Evolutionary conservation across 1,140 invertebrate species (phyloP), one percentile per base, ranked within the genome.

Genomic region (Caenorhabditis elegans): DNA sequence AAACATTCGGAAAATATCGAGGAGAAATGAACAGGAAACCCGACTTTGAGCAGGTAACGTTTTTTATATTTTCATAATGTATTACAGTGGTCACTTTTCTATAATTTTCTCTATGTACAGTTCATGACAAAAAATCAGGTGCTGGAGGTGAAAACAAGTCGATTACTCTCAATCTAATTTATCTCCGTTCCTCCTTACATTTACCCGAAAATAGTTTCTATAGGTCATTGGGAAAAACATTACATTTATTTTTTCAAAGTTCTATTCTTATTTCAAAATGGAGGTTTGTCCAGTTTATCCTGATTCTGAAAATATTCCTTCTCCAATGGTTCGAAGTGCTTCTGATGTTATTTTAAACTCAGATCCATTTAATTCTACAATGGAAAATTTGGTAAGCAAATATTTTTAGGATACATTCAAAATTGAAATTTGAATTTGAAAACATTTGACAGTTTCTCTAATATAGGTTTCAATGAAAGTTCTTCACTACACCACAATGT

Each of bases 251-350:
- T 43, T 43, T 15, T 43, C 39, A 15, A 43, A 43, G 5, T 43
- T 15, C 39, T 8, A 5, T 43, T 43, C 1, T 22, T 24, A 8
- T 24, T 39, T 70, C 11, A 6, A n/a, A 70, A 70, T 70, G 60
- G 60, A 70, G 8, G 0, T 6, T 19, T 43, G 34, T 22, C 31
- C 60, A 43, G 60, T 70, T 28, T 39, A 39, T 70, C 34, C 34
- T 5, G 34, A 60, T 34, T n/a, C 53, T 6, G 53, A 39, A 13
- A 70, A 24, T 3, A 36, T 70, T 39, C n/a, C 60, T 3, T 70
- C 60, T 3, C 60, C 60, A 19, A 70, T 70, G 60, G 60, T 70
- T 31, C 60, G 60, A 39, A 70, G 60, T 39, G 60, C 60, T n/a
- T 70, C 60, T 2, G 34, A 70, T 70, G 60, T 70, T 0, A 70